Base-by-base conservation (phyloP, 2,888 invertebrate genomes). In the Agrilus mali region DNA sequence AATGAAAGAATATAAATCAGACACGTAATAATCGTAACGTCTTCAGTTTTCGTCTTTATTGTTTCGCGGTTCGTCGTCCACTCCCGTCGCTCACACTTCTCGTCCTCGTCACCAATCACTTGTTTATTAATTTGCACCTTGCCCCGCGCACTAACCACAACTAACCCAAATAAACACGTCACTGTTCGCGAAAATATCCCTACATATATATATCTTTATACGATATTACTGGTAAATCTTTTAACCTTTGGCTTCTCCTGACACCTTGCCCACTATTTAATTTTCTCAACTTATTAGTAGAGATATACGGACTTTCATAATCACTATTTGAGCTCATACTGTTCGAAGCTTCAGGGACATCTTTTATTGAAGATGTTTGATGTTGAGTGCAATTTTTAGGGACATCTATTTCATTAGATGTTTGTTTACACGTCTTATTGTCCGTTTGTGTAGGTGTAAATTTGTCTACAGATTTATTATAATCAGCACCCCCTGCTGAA, bases 221-320 rank as follows among this genome's bases (percentile, higher is more conserved):
- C 20, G n/a, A 17, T 17, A 14, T 40, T 40, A n/a, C 8, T 8
- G 33, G 33, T 14, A 33, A 15, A 7, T 8, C 17, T 38, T 38
- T 38, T 17, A 16, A n/a, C 14, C 31, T 36, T 16, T 20, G 10
- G 22, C 16, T 35, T 10, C 22, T 36, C 10, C n/a, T n/a, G n/a
- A n/a, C n/a, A n/a, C n/a, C 20, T 20, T n/a, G n/a, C n/a, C 22
- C 7, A 22, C 7, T 22, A 22, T 22, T 22, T 22, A 22, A 22
- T 22, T 22, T 22, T 7, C 22, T 22, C 27, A 37, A 16, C 4
- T 42, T 38, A 8, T 35, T 41, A 35, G 35, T 41, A 33, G 34
- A 34, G 33, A 17, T 34, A 41, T 17, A 41, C 35, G 35, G 35
- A 41, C 35, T 41, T 33, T 39, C 39, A 39, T 7, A 32, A 39